phyloP scores from a whole-genome alignment of 2,888 invertebrate genomes.

The Aradus depressus region DNA sequence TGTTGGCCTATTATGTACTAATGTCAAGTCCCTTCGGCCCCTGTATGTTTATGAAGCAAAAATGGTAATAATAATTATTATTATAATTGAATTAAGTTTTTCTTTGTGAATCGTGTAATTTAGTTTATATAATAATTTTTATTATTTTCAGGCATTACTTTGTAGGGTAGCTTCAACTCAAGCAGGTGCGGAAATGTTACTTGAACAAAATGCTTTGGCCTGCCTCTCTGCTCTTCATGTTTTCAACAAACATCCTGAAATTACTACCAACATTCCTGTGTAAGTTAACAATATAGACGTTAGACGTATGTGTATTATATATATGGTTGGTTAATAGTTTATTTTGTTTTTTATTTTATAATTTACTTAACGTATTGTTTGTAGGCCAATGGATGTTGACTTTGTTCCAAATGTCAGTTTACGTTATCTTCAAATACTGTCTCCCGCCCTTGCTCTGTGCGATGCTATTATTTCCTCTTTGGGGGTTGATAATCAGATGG shows the following conservation, averaged over 20 bases:
- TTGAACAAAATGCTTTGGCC: conserved; percentile 49
- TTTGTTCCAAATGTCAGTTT: conserved; percentile 53
- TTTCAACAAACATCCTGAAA: conserved; percentile 61
- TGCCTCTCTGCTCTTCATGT: conserved; percentile 57
- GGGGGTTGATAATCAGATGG: conserved; percentile 72
- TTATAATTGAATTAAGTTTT: neutral
- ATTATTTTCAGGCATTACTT: conserved; percentile 45
- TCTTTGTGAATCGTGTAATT: neutral
- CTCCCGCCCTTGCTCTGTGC: conserved; percentile 70
- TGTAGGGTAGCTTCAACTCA: conserved; percentile 55
- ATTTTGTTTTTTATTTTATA: neutral
- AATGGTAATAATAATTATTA: conserved; percentile 42
- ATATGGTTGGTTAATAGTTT: neutral
- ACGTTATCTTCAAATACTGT: conserved; percentile 70
- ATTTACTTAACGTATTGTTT: conserved; percentile 2
- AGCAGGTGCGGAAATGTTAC: conserved; percentile 51
- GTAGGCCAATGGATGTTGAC: conserved; percentile 27
- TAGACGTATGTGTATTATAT: neutral
- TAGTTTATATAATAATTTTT: neutral
- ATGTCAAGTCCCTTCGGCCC: conserved; percentile 56
- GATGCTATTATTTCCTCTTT: conserved; percentile 70
- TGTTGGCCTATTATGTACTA: conserved; percentile 36
- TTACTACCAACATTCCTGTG: conserved; percentile 33
- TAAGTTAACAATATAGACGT: conserved; percentile 11
- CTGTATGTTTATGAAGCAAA: conserved; percentile 81